Percentiles rank a stretch among this genome's conserved stretches.
These are phyloP conservation scores for Cettia cetti DNA, from an alignment of 2,113 vertebrate genomes.

Conservation along the genomic window DNA sequence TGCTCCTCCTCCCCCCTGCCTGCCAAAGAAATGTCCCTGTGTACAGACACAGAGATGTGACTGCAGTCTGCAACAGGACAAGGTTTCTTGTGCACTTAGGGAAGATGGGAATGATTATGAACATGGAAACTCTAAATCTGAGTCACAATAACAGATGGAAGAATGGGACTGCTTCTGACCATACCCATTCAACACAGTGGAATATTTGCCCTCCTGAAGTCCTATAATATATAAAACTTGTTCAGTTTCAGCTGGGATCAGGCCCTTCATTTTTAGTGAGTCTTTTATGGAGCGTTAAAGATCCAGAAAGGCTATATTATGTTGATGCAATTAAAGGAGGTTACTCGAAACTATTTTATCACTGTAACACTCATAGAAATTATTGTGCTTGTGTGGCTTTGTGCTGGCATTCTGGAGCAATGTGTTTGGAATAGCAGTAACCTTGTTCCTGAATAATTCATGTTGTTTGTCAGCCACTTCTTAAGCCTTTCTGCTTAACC, in stretches of 20 bases:
- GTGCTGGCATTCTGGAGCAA: not conserved
- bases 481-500: conserved; percentile 67
- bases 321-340: conserved; percentile 3
- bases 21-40: not conserved
- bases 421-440: conserved; percentile 44
- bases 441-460: conserved; percentile 70
- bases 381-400: conserved; percentile 34
- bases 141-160: not conserved
- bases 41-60: accelerated
- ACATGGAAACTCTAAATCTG: not conserved
- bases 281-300: not conserved
- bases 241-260: not conserved
- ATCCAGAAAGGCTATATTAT: not conserved
- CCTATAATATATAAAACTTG: not conserved
- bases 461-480: conserved; percentile 60
- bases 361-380: not conserved
- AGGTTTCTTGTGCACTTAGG: not conserved
- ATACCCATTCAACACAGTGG: not conserved
- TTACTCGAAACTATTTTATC: not conserved
- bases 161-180: not conserved
- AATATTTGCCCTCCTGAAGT: not conserved
- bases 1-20: not conserved
- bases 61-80: not conserved
- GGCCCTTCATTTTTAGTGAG: not conserved
- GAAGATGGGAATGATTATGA: not conserved